These are phyloP conservation scores for Thamnaconus septentrionalis DNA, from an alignment of 2,113 vertebrate genomes.

Conservation along the genomic window DNA sequence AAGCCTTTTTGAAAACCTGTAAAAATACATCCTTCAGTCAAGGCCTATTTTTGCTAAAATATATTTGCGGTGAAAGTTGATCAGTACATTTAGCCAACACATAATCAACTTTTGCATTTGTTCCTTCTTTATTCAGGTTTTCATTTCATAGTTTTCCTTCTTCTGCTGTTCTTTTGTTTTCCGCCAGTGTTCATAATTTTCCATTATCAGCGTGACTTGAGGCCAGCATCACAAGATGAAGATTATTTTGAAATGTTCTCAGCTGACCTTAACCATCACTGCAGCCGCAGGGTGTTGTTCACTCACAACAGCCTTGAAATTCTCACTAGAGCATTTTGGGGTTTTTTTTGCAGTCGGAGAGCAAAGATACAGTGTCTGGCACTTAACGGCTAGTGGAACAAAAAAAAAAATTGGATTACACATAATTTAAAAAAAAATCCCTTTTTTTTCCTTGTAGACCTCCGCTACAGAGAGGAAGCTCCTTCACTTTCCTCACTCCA, in stretches of 20 bases:
- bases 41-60: too few species aligned
- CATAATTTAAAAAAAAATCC: not conserved
- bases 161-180: not conserved
- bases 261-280: conserved; percentile 27
- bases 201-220: not conserved
- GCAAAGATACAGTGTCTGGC: not conserved
- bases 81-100: too few species aligned
- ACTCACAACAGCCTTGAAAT: conserved; percentile 10
- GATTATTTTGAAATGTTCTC: conserved; percentile 2
- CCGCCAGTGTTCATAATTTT: not conserved
- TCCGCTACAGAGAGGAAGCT: conserved; percentile 67
- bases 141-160: not conserved
- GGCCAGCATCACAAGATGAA: conserved; percentile 1
- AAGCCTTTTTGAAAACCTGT: not conserved
- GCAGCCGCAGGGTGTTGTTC: not conserved
- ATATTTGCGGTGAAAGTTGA: too few species aligned
- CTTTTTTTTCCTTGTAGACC: conserved; percentile 44
- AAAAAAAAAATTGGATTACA: not conserved
- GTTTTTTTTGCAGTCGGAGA: conserved; percentile 6
- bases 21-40: too few species aligned
- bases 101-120: not conserved
- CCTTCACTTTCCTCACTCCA: conserved; percentile 71
- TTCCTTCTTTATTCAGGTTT: not conserved
- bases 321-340: conserved; percentile 20
- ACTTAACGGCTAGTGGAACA: not conserved